Evolutionary conservation across 2,888 invertebrate species (phyloP).

Genomic region (Lochmaea crataegi): DNA sequence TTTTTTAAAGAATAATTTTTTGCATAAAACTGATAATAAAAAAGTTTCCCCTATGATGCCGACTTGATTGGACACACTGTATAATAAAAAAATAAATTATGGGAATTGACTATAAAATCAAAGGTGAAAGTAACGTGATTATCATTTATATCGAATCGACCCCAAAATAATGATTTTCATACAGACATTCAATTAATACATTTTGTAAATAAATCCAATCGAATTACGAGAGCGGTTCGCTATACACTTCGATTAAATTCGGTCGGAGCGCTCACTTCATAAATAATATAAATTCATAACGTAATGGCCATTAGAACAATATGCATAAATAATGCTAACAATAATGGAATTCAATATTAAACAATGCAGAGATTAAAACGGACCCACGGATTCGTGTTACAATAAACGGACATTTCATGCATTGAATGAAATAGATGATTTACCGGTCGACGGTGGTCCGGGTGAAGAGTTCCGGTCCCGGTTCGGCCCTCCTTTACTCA

Average conservation of each 20-base stretch:
- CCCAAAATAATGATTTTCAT: neutral
- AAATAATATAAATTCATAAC: constrained; percentile 35
- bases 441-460: constrained; percentile 45
- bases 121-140: neutral
- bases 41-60: no score
- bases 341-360: constrained; percentile 42
- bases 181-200: neutral
- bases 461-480: constrained; percentile 55
- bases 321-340: constrained; percentile 31
- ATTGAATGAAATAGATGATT: constrained; percentile 52
- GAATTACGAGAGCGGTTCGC: neutral
- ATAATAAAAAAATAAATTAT: no score
- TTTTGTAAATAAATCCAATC: constrained; percentile 1
- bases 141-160: no score
- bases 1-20: no score
- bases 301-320: constrained; percentile 31
- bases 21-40: no score
- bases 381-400: constrained; percentile 48
- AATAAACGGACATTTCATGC: constrained; percentile 50
- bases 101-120: neutral
- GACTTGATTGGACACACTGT: no score
- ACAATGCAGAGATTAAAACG: constrained; percentile 48
- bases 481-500: constrained; percentile 48
- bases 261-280: constrained; percentile 3
- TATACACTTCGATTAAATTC: constrained; percentile 5